Conservation (phyloP, 1,140 invertebrate genomes). For the Pararge aegeria region DNA sequence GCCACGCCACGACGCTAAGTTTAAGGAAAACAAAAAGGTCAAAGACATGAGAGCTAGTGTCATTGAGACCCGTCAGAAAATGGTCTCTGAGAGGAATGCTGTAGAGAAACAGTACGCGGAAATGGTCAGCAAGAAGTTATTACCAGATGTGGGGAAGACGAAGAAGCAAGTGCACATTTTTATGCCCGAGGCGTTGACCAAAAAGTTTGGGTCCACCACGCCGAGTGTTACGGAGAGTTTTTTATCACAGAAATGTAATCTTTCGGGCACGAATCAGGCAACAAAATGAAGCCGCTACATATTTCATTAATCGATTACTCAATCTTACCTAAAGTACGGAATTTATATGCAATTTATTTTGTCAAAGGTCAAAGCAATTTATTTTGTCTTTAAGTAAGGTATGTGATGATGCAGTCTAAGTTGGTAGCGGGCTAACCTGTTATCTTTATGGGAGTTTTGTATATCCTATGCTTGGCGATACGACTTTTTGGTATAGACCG, state of each 20-base stretch:
- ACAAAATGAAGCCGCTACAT: not conserved
- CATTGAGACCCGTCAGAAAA: constrained; percentile 55
- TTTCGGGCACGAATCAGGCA: not conserved
- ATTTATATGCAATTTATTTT: too few relatives aligned
- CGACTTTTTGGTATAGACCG: too few relatives aligned
- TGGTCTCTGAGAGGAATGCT: constrained; percentile 52
- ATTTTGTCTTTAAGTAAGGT: too few relatives aligned
- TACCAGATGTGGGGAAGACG: constrained; percentile 56
- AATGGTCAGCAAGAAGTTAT: constrained; percentile 69
- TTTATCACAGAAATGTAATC: constrained; percentile 39
- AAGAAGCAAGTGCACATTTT: constrained; percentile 85
- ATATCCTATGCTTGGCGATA: too few relatives aligned
- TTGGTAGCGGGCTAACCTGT: too few relatives aligned
- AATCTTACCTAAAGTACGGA: too few relatives aligned
- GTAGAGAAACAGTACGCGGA: constrained; percentile 72
- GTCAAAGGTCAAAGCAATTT: too few relatives aligned
- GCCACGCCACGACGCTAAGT: constrained; percentile 56
- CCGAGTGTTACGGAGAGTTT: constrained; percentile 55
- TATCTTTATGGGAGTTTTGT: too few relatives aligned
- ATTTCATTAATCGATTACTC: not conserved
- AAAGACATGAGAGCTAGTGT: constrained; percentile 56
- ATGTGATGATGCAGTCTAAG: too few relatives aligned
- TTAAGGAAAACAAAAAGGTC: constrained; percentile 56
- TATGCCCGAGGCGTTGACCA: constrained; percentile 81
- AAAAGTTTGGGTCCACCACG: constrained; percentile 49